Conservation (phyloP, 1,140 invertebrate species). For the Camponotus floridanus region DNA sequence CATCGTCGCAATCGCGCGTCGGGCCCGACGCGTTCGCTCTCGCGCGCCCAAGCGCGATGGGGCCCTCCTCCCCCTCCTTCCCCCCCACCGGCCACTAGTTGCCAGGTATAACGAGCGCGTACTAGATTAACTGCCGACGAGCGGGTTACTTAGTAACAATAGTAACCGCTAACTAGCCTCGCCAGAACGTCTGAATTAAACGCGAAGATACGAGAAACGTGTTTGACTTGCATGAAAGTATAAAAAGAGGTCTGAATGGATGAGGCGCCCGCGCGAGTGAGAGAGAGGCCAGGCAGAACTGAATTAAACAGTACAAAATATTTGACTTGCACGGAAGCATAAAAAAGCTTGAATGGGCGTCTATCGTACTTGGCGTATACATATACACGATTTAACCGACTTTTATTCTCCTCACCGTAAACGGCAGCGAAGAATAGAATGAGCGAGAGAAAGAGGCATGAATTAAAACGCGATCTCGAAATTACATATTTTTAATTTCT, state of each 20-base stretch:
- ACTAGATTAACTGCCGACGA: constrained; percentile 56
- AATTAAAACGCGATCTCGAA: not conserved
- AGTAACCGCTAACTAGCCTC: constrained; percentile 54
- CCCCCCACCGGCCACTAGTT: constrained; percentile 18
- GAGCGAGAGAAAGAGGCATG: not conserved
- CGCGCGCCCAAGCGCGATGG: constrained; percentile 72
- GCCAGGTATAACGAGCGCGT: constrained; percentile 64
- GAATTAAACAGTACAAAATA: constrained; percentile 52
- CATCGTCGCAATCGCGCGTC: constrained; percentile 66
- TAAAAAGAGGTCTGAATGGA: constrained; percentile 39
- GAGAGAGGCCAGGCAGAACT: not conserved
- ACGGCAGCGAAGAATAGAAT: not conserved
- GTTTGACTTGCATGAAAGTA: constrained; percentile 61
- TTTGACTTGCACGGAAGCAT: constrained; percentile 52
- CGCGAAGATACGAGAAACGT: constrained; percentile 32
- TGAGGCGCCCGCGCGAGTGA: not conserved
- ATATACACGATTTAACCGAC: not conserved
- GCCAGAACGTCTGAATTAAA: constrained; percentile 49
- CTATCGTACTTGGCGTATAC: not conserved
- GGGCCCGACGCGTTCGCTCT: constrained; percentile 52
- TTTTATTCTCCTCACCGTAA: constrained; percentile 19
- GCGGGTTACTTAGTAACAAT: constrained; percentile 60
- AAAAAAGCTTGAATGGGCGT: constrained; percentile 43
- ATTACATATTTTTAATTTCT: constrained; percentile 11
- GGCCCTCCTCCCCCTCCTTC: not conserved